Evolutionary conservation across 1,140 invertebrate species (phyloP).

Genomic region (Monomorium pharaonis): DNA sequence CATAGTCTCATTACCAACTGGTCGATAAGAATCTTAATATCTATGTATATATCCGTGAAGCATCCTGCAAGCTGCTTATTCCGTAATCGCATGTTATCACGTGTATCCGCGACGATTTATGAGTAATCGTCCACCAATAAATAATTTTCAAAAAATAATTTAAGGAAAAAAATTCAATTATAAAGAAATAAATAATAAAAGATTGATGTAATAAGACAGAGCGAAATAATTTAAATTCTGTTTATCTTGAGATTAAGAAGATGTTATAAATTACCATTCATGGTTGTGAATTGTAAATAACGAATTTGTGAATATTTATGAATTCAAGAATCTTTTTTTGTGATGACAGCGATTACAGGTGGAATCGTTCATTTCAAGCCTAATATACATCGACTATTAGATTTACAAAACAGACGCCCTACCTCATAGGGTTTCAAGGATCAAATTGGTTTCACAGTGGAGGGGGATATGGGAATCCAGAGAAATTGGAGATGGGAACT

Average conservation of each 20-base stretch:
- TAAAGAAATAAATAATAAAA: not conserved
- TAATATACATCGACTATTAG: conserved; percentile 76
- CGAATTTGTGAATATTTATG: not conserved
- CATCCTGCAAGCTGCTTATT: conserved; percentile 64
- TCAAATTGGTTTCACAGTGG: conserved; percentile 58
- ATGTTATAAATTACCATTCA: not conserved
- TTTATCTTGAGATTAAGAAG: not conserved
- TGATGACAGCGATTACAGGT: conserved; percentile 64
- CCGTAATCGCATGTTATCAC: conserved; percentile 53
- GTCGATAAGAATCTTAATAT: conserved; percentile 68
- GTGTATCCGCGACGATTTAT: no score
- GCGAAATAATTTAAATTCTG: not conserved
- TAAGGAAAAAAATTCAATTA: not conserved
- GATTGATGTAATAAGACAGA: not conserved
- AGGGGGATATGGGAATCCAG: conserved; percentile 51
- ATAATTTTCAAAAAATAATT: not conserved
- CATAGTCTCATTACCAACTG: conserved; percentile 57
- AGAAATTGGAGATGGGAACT: conserved; percentile 54
- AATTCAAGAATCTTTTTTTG: not conserved
- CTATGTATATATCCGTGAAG: conserved; percentile 70
- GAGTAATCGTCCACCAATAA: not conserved
- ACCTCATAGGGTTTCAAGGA: conserved; percentile 63
- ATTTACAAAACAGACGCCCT: conserved; percentile 77
- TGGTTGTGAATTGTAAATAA: not conserved
- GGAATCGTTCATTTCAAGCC: conserved; percentile 63